These are phyloP conservation scores for Aleiodes alternator DNA, from an alignment of 2,888 invertebrate genomes.

Conservation along the genomic window DNA sequence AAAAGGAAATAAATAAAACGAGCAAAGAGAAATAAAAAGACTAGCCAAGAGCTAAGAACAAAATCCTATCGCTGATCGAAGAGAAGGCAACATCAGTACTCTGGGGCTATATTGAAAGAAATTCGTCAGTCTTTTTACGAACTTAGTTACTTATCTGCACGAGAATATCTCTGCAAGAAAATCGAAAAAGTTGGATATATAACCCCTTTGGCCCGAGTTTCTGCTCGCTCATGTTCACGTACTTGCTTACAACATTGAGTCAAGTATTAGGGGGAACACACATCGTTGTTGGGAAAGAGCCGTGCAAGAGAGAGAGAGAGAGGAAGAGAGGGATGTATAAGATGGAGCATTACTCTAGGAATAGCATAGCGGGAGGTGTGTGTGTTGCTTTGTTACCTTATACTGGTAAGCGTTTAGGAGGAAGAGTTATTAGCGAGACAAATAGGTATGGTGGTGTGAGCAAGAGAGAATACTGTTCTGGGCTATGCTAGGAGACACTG, in stretches of 20 bases:
- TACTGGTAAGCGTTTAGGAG: constrained; percentile 37
- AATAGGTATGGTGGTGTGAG: constrained; percentile 60
- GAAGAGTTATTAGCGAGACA: constrained; percentile 70
- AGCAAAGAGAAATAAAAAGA: neutral
- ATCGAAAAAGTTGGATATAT: constrained; percentile 50
- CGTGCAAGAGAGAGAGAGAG: neutral
- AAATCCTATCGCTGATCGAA: constrained; percentile 26
- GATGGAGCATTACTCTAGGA: constrained; percentile 31
- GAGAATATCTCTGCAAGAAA: constrained; percentile 23
- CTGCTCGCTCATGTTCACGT: constrained; percentile 60
- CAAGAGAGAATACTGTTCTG: constrained; percentile 15
- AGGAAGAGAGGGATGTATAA: constrained; percentile 20
- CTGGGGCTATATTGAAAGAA: constrained; percentile 3
- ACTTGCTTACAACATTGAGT: constrained; percentile 63
- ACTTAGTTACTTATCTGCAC: neutral
- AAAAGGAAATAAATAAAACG: neutral
- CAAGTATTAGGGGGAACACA: constrained; percentile 45
- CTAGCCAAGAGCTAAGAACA: constrained; percentile 1
- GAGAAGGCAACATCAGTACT: neutral
- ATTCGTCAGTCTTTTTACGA: constrained; percentile 23
- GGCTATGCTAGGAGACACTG: constrained; percentile 14
- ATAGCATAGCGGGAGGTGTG: constrained; percentile 34
- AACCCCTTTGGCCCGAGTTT: constrained; percentile 46
- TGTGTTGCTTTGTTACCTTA: constrained; percentile 27
- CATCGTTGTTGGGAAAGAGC: constrained; percentile 11